Evolutionary conservation across 35 echinoderm and acorn worm species (phyloP).

Genomic region (Acanthaster planci): DNA sequence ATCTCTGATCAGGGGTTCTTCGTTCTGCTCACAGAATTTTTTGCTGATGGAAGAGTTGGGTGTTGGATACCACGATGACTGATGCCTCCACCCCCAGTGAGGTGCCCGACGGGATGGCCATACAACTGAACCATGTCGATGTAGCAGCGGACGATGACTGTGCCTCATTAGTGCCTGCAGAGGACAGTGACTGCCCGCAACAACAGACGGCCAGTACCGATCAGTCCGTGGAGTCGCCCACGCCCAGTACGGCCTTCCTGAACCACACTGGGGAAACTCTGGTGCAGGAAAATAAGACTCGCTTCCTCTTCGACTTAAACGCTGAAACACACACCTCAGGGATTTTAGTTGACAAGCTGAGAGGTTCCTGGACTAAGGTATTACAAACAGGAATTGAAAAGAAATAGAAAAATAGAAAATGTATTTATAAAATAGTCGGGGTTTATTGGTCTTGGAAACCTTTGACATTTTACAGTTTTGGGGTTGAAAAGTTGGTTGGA

Average conservation of each 20-base stretch:
- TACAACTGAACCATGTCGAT: background rate
- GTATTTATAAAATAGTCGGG: background rate
- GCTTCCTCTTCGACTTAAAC: background rate
- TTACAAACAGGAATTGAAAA: background rate
- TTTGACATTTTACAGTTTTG: background rate
- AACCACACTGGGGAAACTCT: background rate
- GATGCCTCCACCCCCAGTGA: background rate
- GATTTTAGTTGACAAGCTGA: background rate
- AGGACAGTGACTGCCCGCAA: no score
- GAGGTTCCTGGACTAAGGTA: constrained; percentile 8
- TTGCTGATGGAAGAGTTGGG: background rate
- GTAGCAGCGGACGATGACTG: background rate
- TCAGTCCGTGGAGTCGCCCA: background rate
- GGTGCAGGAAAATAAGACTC: background rate
- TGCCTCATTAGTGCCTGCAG: no score
- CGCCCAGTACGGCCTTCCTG: background rate
- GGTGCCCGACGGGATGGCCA: background rate
- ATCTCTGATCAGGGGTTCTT: background rate
- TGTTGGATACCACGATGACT: no score
- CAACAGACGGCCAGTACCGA: background rate
- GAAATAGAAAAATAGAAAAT: background rate
- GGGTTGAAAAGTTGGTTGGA: background rate
- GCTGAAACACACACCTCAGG: background rate
- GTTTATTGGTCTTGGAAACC: background rate
- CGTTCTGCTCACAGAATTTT: background rate